Base-by-base conservation (phyloP, 2,113 vertebrate species). In the Anhinga rufa region DNA sequence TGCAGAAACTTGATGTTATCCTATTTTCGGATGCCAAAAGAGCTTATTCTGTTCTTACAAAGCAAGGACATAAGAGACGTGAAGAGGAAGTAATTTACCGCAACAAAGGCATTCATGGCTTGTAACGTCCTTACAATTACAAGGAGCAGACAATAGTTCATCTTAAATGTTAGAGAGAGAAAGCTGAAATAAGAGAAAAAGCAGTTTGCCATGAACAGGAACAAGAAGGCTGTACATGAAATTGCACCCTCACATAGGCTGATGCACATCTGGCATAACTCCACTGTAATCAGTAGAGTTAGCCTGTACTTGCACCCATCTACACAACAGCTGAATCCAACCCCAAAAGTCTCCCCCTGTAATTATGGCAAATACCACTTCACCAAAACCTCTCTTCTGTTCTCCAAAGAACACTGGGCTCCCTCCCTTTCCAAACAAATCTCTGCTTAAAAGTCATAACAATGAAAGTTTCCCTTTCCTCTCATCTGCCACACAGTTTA, bases 41-140 rank as follows among this genome's bases (percentile, higher is more conserved):
- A 94, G 80, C 44, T 86, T 74, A 84, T 78, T 91, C 62, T 92
- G 21, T 64, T 78, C 71, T 95, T 92, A 62, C 38, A 62, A 87
- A 90, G 55, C 55, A 93, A 90, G 72, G 79, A 57, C 74, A 48
- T n/a, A 52, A 51, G 42, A 75, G 57, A 69, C 55, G 54, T 38
- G 38, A 86, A 82, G 70, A 96, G 92, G 89, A 96, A 97, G 85
- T 48, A 61, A 71, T 87, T 93, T 82, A 65, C 87, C 36, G 5
- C 97, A 96, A 75, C 79, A 86, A 90, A 95, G 61, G 64, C 60
- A 44, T 44, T 86, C 36, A n/a, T 75, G 68, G 36, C 77, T 86
- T 92, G 72, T 80, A 90, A 95, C 49, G 12, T 44, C 87, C 89
- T 93, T 55, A 31, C 86, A 91, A 44, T 89, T 96, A 95, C 95